Evolutionary conservation across 2,888 invertebrate genomes (phyloP).

Genomic region (Phortica magna): DNA sequence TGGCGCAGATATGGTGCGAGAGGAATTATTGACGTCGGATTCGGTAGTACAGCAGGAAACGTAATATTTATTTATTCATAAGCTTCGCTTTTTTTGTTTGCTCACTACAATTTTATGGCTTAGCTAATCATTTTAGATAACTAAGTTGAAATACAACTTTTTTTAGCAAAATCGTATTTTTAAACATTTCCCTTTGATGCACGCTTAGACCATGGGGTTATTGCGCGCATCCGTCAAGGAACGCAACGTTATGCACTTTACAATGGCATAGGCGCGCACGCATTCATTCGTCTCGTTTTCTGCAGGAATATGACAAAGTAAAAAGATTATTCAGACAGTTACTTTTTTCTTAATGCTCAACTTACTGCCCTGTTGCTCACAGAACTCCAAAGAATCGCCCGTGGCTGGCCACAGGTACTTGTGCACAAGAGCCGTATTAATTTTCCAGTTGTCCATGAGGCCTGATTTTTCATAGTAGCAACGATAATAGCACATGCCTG

Average conservation of each 20-base stretch:
- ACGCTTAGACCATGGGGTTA: constrained; percentile 57
- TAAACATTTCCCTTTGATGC: background rate
- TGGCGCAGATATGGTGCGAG: constrained; percentile 44
- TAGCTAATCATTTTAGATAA: background rate
- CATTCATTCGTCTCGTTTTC: constrained; percentile 78
- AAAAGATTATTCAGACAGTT: background rate
- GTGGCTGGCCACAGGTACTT: constrained; percentile 76
- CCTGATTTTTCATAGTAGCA: constrained; percentile 80
- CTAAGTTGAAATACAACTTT: constrained; percentile 17
- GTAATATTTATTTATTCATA: constrained; percentile 40
- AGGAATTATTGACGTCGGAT: background rate
- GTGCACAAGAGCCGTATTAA: constrained; percentile 77
- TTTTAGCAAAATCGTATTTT: constrained; percentile 38
- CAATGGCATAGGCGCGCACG: constrained; percentile 79
- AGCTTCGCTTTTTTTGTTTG: background rate
- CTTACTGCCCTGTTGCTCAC: constrained; percentile 73
- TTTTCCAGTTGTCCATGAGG: constrained; percentile 78
- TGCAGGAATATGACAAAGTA: constrained; percentile 50
- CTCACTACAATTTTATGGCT: constrained; percentile 2
- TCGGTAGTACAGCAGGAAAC: constrained; percentile 32
- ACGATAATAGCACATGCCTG: constrained; percentile 81
- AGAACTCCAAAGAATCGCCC: constrained; percentile 73
- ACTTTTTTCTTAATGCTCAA: constrained; percentile 8
- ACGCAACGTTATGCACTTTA: constrained; percentile 79
- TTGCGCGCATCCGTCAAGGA: constrained; percentile 73